Evolutionary conservation across 2,797 vertebrate genomes (phyloP).

Genomic region (Scleropages formosus): DNA sequence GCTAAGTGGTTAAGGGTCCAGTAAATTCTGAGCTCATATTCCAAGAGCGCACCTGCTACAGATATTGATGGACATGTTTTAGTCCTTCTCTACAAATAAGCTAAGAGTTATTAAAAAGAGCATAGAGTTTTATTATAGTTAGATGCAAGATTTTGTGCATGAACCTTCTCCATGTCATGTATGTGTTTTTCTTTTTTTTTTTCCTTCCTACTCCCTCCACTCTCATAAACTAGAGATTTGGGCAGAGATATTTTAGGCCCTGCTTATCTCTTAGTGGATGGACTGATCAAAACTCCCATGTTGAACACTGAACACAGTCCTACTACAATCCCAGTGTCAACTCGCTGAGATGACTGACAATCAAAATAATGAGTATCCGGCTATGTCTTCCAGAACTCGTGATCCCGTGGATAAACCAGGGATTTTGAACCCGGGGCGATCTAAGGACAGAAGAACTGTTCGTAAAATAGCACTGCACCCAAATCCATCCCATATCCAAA

Average conservation of each 20-base stretch:
- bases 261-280: too few species aligned
- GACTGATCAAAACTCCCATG: not conserved
- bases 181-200: too few species aligned
- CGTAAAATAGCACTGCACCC: not conserved
- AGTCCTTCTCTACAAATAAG: too few species aligned
- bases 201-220: too few species aligned
- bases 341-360: conserved; percentile 5
- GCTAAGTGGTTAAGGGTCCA: not conserved
- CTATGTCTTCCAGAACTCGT: conserved; percentile 7
- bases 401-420: conserved; percentile 15
- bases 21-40: not conserved
- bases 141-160: too few species aligned
- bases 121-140: too few species aligned
- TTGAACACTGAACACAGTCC: not conserved
- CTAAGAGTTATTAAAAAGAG: too few species aligned
- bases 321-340: not conserved
- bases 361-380: conserved; percentile 18
- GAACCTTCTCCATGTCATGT: too few species aligned
- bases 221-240: too few species aligned
- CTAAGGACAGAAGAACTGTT: not conserved
- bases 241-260: too few species aligned
- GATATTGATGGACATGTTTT: too few species aligned
- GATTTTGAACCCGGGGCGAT: conserved; percentile 10
- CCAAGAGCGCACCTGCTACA: too few species aligned
- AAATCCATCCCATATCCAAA: not conserved